Conservation (phyloP, 2,888 invertebrate species). For the Dryomyza anilis region DNA sequence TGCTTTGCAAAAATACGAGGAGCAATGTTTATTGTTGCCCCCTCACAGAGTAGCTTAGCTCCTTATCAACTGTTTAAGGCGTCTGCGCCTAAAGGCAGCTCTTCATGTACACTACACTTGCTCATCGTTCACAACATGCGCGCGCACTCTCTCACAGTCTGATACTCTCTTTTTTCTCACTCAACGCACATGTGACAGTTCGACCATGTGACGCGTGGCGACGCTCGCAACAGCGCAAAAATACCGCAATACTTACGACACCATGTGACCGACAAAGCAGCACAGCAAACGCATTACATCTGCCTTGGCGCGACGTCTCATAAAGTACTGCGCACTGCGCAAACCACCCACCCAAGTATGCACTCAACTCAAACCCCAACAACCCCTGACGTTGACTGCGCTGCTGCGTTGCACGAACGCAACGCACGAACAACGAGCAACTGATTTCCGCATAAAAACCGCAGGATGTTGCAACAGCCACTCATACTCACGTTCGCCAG, state of each 20-base stretch:
- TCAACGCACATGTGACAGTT: slow-evolving; percentile 11
- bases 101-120: neutral
- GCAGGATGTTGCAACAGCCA: slow-evolving; percentile 48
- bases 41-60: neutral
- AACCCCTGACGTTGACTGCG: slow-evolving; percentile 4
- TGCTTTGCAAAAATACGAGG: too few relatives aligned
- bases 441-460: slow-evolving; percentile 54
- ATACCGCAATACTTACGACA: slow-evolving; percentile 24
- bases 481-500: slow-evolving; percentile 58
- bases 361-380: neutral
- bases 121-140: neutral
- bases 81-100: neutral
- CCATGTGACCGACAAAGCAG: slow-evolving; percentile 21
- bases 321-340: neutral
- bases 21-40: neutral
- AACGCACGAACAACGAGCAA: slow-evolving; percentile 23
- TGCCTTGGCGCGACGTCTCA: slow-evolving; percentile 23
- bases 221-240: slow-evolving; percentile 22
- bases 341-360: neutral
- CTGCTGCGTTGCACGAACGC: slow-evolving; percentile 14
- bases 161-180: neutral
- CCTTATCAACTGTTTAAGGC: neutral
- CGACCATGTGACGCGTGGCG: slow-evolving; percentile 23
- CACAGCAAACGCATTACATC: slow-evolving; percentile 32
- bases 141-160: neutral